Evolutionary conservation across 2,113 vertebrate species (phyloP).

Genomic region (Copsychus sechellarum): DNA sequence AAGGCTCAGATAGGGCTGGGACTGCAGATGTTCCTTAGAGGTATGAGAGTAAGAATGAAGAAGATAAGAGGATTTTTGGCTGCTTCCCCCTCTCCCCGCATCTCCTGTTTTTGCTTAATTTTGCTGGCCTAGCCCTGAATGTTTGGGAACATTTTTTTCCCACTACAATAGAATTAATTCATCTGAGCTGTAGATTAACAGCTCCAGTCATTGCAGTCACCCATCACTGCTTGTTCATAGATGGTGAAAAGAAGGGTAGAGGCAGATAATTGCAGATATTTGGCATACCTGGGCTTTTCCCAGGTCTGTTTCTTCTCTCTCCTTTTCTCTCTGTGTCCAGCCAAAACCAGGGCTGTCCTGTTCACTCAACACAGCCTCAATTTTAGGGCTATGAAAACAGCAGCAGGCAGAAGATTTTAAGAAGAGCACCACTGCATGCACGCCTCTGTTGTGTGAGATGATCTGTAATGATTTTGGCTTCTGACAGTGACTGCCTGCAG

Average conservation of each 20-base stretch:
- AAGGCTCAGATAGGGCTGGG: not conserved
- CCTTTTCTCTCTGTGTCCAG: constrained; percentile 26
- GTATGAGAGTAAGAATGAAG: not conserved
- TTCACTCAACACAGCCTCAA: not conserved
- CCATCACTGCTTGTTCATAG: constrained; percentile 13
- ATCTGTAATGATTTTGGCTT: constrained; percentile 29
- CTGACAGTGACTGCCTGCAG: constrained; percentile 31
- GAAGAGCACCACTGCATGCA: not conserved
- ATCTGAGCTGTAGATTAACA: not conserved
- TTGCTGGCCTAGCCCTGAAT: not conserved
- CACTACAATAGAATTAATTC: not conserved
- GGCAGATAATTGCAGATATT: constrained; percentile 14
- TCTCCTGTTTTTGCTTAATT: not conserved
- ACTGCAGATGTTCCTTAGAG: not conserved
- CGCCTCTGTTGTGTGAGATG: not conserved
- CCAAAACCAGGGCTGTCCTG: not conserved
- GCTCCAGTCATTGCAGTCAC: not conserved
- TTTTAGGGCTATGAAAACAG: constrained; percentile 15
- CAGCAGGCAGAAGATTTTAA: constrained; percentile 8
- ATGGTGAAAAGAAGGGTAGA: constrained; percentile 17
- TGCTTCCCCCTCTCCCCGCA: not conserved
- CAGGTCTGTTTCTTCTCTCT: constrained; percentile 17
- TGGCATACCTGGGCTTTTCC: constrained; percentile 21
- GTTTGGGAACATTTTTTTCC: not conserved
- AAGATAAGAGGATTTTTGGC: not conserved